Percentiles rank a stretch among this genome's conserved stretches.
phyloP scores from a whole-genome alignment of 2,888 invertebrate genomes.

The Microchrysa polita region DNA sequence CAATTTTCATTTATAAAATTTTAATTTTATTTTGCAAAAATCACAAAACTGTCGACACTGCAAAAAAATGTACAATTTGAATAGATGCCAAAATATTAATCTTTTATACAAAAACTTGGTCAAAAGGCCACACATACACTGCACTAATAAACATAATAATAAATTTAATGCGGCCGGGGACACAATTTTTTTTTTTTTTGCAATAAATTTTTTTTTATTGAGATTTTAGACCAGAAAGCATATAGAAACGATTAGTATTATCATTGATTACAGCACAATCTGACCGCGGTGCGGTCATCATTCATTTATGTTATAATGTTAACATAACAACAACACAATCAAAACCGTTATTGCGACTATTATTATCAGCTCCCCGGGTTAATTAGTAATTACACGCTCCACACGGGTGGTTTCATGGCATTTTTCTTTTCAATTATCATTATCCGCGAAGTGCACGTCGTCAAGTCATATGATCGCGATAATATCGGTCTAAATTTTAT shows the following conservation, averaged over 20 bases:
- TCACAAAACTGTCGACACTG: no score
- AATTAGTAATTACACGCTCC: no score
- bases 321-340: background rate
- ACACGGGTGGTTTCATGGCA: background rate
- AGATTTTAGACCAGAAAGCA: background rate
- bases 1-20: no score
- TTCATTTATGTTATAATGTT: background rate
- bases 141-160: background rate
- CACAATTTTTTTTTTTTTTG: no score
- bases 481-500: background rate
- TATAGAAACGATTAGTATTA: constrained; percentile 1
- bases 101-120: background rate
- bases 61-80: no score
- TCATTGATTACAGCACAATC: background rate
- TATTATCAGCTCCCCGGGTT: background rate
- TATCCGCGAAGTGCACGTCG: background rate
- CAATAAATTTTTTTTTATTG: background rate
- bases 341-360: background rate
- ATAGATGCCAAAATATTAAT: background rate
- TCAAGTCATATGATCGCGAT: constrained; percentile 7
- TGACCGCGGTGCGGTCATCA: background rate
- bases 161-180: background rate
- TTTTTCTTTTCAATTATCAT: background rate
- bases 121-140: constrained; percentile 6
- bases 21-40: no score